Evolutionary conservation across 1,140 invertebrate genomes (phyloP), one percentile per base, ranked within the genome.

Genomic region (Globodera rostochiensis): DNA sequence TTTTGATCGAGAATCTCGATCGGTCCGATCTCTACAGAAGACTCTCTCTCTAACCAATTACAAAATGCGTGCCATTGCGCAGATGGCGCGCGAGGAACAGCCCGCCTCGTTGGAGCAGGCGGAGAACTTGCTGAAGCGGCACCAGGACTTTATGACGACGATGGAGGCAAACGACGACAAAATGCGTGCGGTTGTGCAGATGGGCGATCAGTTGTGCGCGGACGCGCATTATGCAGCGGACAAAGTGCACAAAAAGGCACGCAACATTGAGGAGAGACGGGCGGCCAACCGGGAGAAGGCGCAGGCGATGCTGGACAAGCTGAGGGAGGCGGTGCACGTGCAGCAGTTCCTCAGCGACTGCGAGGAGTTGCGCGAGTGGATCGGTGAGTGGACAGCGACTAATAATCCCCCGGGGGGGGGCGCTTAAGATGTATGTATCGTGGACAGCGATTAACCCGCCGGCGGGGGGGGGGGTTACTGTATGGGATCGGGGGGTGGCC

Each of bases 121-220:
- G 50, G 97, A 99, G 90, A 96, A 96, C 88, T 92, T 96, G 87
- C 94, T 98, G 85, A 99, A 86, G 91, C 93, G 96, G 25, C 96
- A 99, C 91, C 97, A 99, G 91, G 95, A 97, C 4, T 98, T 99
- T 92, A 94, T 98, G 85, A 98, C 96, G 0, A 98, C 97, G 0
- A 97, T 99, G 95, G 97, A 99, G 91, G 97, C 97, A 6, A 99
- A 99, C 91, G 97, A 99, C 90, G 98, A 99, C 87, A 99, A 99
- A 91, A 95, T 99, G 88, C 97, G 98, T 90, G 94, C 93, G 5
- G 94, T 98, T 19, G 93, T 96, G 3, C 94, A 96, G 87, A 97
- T 97, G 90, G 96, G 96, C 75, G 93, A 94, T 86, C 92, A 95
- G 13, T 92, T 98, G 4, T 94, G 94, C 60, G 90, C 84, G 67